Evolutionary conservation across 2,113 vertebrate genomes (phyloP), one percentile per base, ranked within the genome.

Genomic region (Microcebus griseorufus): DNA sequence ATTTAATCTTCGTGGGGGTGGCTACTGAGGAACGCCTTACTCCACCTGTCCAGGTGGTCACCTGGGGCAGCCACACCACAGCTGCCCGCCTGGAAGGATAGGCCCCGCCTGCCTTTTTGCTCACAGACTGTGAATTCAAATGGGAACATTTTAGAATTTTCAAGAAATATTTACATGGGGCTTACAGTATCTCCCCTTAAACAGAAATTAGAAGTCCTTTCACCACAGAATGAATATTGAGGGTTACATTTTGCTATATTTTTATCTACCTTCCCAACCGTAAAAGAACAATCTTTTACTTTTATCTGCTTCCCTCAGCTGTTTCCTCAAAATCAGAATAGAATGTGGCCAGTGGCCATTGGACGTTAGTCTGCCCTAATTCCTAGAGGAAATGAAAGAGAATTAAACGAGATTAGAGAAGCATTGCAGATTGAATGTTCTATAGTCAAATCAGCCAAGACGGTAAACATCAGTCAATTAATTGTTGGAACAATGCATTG

Each of bases 311-410:
- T 81, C 62, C 37, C 60, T 96, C 69, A 97, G 45, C 23, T 82
- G 55, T 81, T 93, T 93, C 79, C 75, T 95, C 70, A 84, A 87
- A 92, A 91, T 93, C 45, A 90, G 69, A 92, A 75, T 70, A 80
- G 39, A 93, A 90, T 53, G 45, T 29, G 20, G 22, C 2, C 22
- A 81, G 42, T 64, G 32, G 20, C 53, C 42, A 73, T 67, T 89
- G 85, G 62, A 67, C 23, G n/a, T 95, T 81, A 16, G 60, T 87
- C 32, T 93, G 65, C 16, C 45, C 70, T 80, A 85, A 96, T 82
- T 93, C 75, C 55, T 64, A 65, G 70, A 82, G 67, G 90, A 93
- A 92, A 82, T 84, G 34, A 88, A 88, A 72, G 23, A 95, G 39
- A 96, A 72, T 93, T 85, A 69, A 90, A 87, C 7, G 70, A 83